Percentiles rank a stretch among this genome's conserved stretches.
Conservation (phyloP, 1,140 invertebrate species). For the Panagrolaimus sp. region DNA sequence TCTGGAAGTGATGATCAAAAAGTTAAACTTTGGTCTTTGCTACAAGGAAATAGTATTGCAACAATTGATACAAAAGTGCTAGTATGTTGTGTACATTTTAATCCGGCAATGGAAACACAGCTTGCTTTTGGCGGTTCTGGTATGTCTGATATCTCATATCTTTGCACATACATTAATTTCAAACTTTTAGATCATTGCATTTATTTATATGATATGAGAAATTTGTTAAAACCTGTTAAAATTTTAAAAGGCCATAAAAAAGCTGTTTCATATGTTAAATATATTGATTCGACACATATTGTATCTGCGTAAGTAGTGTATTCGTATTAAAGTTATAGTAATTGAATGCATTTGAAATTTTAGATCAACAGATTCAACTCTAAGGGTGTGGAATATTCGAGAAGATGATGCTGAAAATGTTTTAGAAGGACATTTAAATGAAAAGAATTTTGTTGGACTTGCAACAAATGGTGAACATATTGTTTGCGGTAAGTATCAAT, state of each 20-base stretch:
- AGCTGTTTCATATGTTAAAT: slow-evolving; percentile 92
- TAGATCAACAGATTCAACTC: slow-evolving; percentile 80
- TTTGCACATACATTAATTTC: too few species aligned
- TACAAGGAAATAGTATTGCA: slow-evolving; percentile 77
- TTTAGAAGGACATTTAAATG: slow-evolving; percentile 86
- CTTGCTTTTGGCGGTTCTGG: slow-evolving; percentile 83
- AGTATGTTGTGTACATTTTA: slow-evolving; percentile 93
- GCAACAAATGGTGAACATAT: slow-evolving; percentile 89
- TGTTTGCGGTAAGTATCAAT: slow-evolving; percentile 75
- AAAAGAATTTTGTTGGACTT: slow-evolving; percentile 94
- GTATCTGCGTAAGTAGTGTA: slow-evolving; percentile 70
- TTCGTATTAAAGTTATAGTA: slow-evolving; percentile 4
- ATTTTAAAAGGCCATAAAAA: slow-evolving; percentile 86
- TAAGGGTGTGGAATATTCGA: slow-evolving; percentile 84
- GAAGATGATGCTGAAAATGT: slow-evolving; percentile 70
- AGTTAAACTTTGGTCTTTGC: slow-evolving; percentile 81
- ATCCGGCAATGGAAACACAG: slow-evolving; percentile 76
- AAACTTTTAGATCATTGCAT: slow-evolving; percentile 77
- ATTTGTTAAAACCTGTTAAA: slow-evolving; percentile 73
- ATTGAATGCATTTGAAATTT: slow-evolving; percentile 5
- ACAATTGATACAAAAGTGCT: slow-evolving; percentile 83
- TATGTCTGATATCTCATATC: slow-evolving; percentile 27
- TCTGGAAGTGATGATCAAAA: slow-evolving; percentile 88
- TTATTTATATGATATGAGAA: slow-evolving; percentile 87
- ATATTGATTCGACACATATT: slow-evolving; percentile 78